Base-by-base conservation (phyloP, 1,140 invertebrate genomes). In the Paraescarpia echinospica region DNA sequence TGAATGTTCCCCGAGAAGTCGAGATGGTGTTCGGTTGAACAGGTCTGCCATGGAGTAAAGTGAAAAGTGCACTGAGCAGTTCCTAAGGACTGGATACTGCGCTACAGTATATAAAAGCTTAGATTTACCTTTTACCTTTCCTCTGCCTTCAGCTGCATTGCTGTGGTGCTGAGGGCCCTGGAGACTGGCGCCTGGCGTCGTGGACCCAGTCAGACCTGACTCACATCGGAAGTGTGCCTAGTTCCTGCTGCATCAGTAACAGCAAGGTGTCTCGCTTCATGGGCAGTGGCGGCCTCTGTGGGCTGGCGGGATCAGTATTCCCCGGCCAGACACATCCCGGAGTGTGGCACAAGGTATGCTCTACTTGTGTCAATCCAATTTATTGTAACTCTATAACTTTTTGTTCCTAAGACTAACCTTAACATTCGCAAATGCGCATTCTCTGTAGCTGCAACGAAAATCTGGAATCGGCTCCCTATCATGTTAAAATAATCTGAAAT, bases 131-230 rank as follows among this genome's bases (percentile, higher is more conserved):
- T 35, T 51, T 12, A 33, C n/a, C 51, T 77, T 59, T 14, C 34
- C 33, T 89, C 89, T 41, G 34, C 51, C 91, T 92, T 41, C 59
- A 92, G 92, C 89, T 92, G 59, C 35, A 91, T 12, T 92, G 92
- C 89, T 92, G 92, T 91, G 92, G 92, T 18, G 88, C 88, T 41
- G 34, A 34, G 33, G 89, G 92, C 33, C 88, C 92, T 5, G 35
- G 18, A 48, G 92, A 92, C 92, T 92, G 89, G 34, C 51, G 31
- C 2, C 35, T 34, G 4, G 34, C 92, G 31, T 35, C 33, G 27
- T 92, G 92, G 92, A 48, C 34, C 35, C 33, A 91, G 41, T 35
- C 34, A 27, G 90, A 91, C 89, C 22, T 33, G 22, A 34, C 34
- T 33, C 90, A 41, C 35, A 27, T 35, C 9, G 34, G 34, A 90